A percentile compares a stretch with the other conserved stretches of the same genome.
Conservation (phyloP, 2,113 vertebrate genomes). For the Stomatorhinus ivindoensis region DNA sequence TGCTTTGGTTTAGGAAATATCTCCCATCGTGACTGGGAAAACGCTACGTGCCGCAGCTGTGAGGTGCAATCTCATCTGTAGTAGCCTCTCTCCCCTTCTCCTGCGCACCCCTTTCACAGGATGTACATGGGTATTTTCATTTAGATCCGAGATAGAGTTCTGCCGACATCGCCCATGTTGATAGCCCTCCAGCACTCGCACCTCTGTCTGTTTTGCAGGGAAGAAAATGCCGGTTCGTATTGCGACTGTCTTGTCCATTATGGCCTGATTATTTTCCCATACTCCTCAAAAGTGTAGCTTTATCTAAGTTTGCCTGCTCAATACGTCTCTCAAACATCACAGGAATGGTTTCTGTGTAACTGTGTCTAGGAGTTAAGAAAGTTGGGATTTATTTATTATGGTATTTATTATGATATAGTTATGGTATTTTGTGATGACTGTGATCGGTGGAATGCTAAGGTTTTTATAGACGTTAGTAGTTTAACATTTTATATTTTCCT, state of each 20-base stretch:
- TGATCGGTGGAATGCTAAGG: background rate
- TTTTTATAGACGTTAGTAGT: background rate
- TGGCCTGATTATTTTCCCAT: background rate
- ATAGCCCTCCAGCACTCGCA: background rate
- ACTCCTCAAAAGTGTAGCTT: background rate
- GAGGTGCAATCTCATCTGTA: background rate
- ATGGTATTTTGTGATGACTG: background rate
- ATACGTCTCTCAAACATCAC: too few species aligned
- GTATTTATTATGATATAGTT: background rate
- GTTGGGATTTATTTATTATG: background rate
- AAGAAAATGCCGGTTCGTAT: background rate
- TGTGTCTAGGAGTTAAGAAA: background rate
- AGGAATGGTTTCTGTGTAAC: background rate
- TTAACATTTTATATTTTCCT: background rate
- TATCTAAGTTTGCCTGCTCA: background rate
- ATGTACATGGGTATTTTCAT: background rate
- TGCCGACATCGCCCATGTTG: background rate
- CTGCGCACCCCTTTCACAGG: background rate
- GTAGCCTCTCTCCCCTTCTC: background rate
- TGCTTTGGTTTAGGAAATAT: background rate
- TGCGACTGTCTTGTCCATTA: background rate
- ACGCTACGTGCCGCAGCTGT: background rate
- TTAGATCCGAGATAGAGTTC: background rate
- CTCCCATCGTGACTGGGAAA: background rate
- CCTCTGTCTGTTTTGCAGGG: background rate